Conservation (phyloP, 2,888 invertebrate species). For the Pteria penguin region DNA sequence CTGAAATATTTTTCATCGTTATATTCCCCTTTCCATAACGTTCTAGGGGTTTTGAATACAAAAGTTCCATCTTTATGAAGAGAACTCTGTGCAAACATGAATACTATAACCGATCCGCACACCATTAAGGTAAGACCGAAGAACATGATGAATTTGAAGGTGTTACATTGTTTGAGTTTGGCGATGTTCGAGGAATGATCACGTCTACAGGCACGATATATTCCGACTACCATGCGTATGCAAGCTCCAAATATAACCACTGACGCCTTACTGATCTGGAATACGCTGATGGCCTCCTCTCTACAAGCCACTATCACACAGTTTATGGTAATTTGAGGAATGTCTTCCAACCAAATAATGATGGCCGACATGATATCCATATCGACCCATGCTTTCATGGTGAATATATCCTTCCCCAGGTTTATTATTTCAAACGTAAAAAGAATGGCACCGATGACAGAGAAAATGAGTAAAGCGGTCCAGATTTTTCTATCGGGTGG, state of each 20-base stretch:
- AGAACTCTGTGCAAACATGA: slow-evolving; percentile 57
- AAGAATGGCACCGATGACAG: slow-evolving; percentile 55
- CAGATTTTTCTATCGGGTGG: slow-evolving; percentile 43
- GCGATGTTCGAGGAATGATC: neutral
- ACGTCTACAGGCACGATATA: slow-evolving; percentile 48
- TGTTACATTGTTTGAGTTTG: slow-evolving; percentile 29
- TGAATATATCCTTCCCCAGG: slow-evolving; percentile 49
- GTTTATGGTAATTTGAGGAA: slow-evolving; percentile 59
- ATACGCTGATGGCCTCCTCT: slow-evolving; percentile 65
- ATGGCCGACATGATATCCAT: slow-evolving; percentile 53
- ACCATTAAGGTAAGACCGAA: slow-evolving; percentile 54
- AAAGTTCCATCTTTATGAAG: slow-evolving; percentile 37
- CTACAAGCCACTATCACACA: slow-evolving; percentile 60
- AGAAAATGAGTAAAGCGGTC: slow-evolving; percentile 55
- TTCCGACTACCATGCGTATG: slow-evolving; percentile 50
- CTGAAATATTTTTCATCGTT: slow-evolving; percentile 62
- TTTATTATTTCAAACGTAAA: slow-evolving; percentile 52
- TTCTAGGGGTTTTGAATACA: slow-evolving; percentile 50
- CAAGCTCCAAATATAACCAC: slow-evolving; percentile 54
- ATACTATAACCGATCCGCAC: slow-evolving; percentile 53
- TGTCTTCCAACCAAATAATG: slow-evolving; percentile 61
- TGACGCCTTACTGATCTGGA: slow-evolving; percentile 61
- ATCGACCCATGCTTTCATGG: slow-evolving; percentile 49
- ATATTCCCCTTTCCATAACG: slow-evolving; percentile 51
- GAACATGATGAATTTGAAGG: slow-evolving; percentile 49